Base-by-base conservation (phyloP, 2,797 vertebrate species). In the Lithobates sylvaticus region DNA sequence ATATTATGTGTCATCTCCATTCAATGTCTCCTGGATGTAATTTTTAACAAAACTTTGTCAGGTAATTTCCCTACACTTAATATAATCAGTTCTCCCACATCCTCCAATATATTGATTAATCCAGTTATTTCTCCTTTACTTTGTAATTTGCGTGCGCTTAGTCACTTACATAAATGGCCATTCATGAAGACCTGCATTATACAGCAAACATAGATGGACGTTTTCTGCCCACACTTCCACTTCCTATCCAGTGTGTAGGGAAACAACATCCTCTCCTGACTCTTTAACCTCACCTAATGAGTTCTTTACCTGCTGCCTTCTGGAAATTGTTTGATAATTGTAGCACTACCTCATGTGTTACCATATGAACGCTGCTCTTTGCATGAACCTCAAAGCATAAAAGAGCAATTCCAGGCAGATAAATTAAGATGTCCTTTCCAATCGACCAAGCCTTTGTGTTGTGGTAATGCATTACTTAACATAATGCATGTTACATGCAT, bases 241-340 rank as follows among this genome's bases (percentile, higher is more conserved):
- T 74, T 47, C 32, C 47, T 54, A 68, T 36, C 23, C 64, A 21
- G 18, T 44, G 26, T 50, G 21, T 0, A 68, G 21, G 16, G 13
- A 80, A 74, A 80, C 73, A 18, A 80, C 70, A 79, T 85, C 84
- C 77, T 79, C 47, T 29, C n/a, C 76, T 47, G 27, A n/a, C 16
- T 10, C 1, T 54, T n/a, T 65, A 23, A 68, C 61, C 61, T 29
- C 74, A 18, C 8, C 0, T 76, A 68, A 76, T 82, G 54, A 9
- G 39, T 18, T 26, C 26, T 42, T 42, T 64, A 44, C 81, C 34
- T 61, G 47, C 10, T 32, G 47, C 16, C 47, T 21, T 15, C 27
- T n/a, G 5, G 21, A 73, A 54, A 77, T 61, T 23, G 5, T n/a
- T 61, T 23, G 7, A 3, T 61, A 61, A 61, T 61, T 61, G 54